phyloP scores from a whole-genome alignment of 2,113 vertebrate species.

The Tychaedon coryphoeus region DNA sequence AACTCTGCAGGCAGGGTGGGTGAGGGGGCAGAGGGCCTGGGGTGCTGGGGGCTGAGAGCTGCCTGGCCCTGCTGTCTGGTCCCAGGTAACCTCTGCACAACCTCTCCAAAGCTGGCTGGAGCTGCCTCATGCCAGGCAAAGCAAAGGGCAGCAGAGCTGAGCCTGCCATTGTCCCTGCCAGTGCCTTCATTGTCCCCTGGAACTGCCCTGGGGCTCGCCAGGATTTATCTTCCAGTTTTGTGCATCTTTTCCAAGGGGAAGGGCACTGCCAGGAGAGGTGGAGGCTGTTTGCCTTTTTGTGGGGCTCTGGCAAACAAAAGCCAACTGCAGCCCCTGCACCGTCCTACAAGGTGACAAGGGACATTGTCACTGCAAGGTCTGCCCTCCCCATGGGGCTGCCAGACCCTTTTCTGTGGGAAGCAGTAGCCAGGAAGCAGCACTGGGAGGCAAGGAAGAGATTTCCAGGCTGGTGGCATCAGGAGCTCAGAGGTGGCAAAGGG shows the following conservation, averaged over 20 bases:
- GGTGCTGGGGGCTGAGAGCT: neutral
- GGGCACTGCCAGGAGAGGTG: neutral
- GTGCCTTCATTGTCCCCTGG: neutral
- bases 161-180: neutral
- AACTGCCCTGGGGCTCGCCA: neutral
- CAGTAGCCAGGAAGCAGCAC: neutral
- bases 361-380: neutral
- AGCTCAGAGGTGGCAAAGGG: neutral
- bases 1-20: neutral
- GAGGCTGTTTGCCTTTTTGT: neutral
- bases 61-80: neutral
- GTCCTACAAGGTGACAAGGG: neutral
- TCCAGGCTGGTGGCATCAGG: neutral
- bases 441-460: neutral
- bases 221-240: neutral
- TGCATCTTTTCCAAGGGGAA: neutral
- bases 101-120: neutral
- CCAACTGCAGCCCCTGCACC: neutral
- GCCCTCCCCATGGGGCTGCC: neutral
- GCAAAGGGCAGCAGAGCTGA: neutral
- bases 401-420: neutral
- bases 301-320: neutral
- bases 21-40: neutral
- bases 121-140: neutral
- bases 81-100: neutral